Evolutionary conservation across 2,888 invertebrate species (phyloP).

Genomic region (Ophion costatus): DNA sequence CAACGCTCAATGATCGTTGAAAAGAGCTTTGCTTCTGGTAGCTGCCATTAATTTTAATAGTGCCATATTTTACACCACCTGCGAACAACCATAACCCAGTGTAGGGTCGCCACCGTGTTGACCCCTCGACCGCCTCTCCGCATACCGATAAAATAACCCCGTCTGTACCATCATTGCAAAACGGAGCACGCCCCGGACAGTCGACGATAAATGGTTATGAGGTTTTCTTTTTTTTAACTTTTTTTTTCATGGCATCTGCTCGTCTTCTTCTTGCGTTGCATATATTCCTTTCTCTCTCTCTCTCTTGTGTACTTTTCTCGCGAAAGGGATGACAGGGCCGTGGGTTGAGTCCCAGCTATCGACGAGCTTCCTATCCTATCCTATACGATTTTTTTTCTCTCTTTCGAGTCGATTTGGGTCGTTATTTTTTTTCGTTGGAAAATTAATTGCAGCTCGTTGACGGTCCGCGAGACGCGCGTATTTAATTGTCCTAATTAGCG

Average conservation of each 20-base stretch:
- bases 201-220: constrained; percentile 72
- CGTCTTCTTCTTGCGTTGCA: constrained; percentile 9
- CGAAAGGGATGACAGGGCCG: not conserved
- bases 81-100: constrained; percentile 71
- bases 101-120: constrained; percentile 64
- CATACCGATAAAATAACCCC: constrained; percentile 51
- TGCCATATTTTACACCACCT: constrained; percentile 75
- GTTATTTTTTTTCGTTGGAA: constrained; percentile 1
- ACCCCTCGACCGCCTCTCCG: constrained; percentile 61
- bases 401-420: not conserved
- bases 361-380: not conserved
- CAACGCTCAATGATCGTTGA: constrained; percentile 30
- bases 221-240: constrained; percentile 59
- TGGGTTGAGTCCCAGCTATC: not conserved
- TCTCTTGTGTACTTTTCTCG: not conserved
- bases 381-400: constrained; percentile 5
- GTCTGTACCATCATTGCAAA: constrained; percentile 25
- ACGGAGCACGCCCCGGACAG: constrained; percentile 39
- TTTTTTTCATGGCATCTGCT: constrained; percentile 60
- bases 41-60: constrained; percentile 76
- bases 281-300: not conserved
- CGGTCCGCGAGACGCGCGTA: constrained; percentile 2
- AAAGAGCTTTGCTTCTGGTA: constrained; percentile 62
- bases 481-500: constrained; percentile 59
- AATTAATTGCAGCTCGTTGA: constrained; percentile 50